These are phyloP conservation scores for Lordiphosa collinella DNA, from an alignment of 1,140 invertebrate species.

Conservation along the genomic window DNA sequence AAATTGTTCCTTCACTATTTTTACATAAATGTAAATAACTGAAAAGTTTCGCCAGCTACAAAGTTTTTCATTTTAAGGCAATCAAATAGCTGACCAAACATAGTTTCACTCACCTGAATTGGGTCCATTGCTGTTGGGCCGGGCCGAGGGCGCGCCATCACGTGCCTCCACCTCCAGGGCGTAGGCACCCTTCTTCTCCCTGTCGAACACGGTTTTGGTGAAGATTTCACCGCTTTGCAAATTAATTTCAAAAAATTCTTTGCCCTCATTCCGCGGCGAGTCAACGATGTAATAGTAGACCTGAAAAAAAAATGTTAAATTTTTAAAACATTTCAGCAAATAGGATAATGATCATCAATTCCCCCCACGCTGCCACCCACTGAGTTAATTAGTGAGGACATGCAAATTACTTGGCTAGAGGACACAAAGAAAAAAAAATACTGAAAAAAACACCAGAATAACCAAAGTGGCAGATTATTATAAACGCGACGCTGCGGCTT, in stretches of 20 bases:
- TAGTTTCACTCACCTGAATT: slow-evolving; percentile 89
- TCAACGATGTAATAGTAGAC: slow-evolving; percentile 95
- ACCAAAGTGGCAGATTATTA: slow-evolving; percentile 67
- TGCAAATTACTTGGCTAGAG: slow-evolving; percentile 72
- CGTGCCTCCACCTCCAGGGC: slow-evolving; percentile 95
- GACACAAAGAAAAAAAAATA: slow-evolving; percentile 31
- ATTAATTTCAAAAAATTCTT: slow-evolving; percentile 97
- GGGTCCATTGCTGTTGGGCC: slow-evolving; percentile 93
- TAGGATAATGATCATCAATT: slow-evolving; percentile 61
- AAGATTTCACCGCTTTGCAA: slow-evolving; percentile 95
- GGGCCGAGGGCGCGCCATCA: slow-evolving; percentile 94
- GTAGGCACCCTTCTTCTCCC: slow-evolving; percentile 96
- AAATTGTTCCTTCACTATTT: not conserved
- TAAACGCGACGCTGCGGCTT: slow-evolving; percentile 49
- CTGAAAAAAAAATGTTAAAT: slow-evolving; percentile 80
- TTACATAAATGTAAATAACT: not conserved
- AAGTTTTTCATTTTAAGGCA: no score
- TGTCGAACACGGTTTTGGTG: slow-evolving; percentile 95
- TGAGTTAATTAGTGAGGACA: slow-evolving; percentile 61
- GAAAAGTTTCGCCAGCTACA: slow-evolving; percentile 1
- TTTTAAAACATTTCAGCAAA: slow-evolving; percentile 48
- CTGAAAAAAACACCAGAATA: slow-evolving; percentile 12
- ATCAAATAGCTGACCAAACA: no score
- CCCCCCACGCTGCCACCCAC: slow-evolving; percentile 12
- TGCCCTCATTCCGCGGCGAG: slow-evolving; percentile 93